Evolutionary conservation across 1,140 invertebrate genomes (phyloP).

Genomic region (Copidosoma floridanum): DNA sequence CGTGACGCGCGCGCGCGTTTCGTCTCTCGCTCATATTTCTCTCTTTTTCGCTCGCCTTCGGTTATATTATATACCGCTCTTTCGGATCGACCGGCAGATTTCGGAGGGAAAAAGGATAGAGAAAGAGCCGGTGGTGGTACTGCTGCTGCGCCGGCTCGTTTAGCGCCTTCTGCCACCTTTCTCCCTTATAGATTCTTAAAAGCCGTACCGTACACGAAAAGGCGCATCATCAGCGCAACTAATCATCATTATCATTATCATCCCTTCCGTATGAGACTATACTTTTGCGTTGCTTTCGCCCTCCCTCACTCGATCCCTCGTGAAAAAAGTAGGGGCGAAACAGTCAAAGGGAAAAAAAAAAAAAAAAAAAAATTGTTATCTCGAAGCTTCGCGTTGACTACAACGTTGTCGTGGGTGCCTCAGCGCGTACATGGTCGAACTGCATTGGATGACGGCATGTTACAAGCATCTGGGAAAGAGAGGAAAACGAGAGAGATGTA

Average conservation of each 20-base stretch:
- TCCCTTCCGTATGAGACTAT: too few species aligned
- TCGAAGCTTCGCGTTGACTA: conserved; percentile 50
- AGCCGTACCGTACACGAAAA: too few species aligned
- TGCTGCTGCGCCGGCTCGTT: conserved; percentile 1
- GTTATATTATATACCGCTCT: too few species aligned
- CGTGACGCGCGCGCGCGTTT: conserved; percentile 13
- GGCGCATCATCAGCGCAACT: too few species aligned
- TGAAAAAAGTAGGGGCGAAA: too few species aligned
- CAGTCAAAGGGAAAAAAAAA: too few species aligned
- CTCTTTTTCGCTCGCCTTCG: background rate
- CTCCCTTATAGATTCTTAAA: background rate
- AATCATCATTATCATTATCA: too few species aligned
- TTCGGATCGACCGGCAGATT: conserved; percentile 22
- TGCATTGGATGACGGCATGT: background rate
- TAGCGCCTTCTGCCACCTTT: background rate
- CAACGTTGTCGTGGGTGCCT: too few species aligned
- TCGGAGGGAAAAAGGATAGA: conserved; percentile 15
- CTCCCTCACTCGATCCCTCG: too few species aligned
- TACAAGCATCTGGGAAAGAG: background rate
- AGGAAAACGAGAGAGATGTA: conserved; percentile 23
- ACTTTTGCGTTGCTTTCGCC: too few species aligned
- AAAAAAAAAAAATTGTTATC: conserved; percentile 41
- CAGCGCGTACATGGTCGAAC: too few species aligned
- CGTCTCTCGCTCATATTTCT: background rate
- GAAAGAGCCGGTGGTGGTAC: conserved; percentile 6